These are phyloP conservation scores for Platyscapa corneri DNA, from an alignment of 1,140 invertebrate species.

Conservation along the genomic window DNA sequence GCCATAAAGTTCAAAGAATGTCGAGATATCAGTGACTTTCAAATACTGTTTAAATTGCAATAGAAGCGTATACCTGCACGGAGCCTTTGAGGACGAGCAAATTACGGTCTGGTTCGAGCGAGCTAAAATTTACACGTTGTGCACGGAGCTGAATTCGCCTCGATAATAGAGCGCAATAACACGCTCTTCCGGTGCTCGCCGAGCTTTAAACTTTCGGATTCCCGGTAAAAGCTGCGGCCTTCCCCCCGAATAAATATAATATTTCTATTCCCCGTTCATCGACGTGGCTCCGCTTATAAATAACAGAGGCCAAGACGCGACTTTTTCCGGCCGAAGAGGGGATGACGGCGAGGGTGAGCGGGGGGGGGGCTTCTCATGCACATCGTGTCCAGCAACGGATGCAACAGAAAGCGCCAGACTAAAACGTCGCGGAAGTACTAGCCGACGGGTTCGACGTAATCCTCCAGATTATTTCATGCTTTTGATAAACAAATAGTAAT, in stretches of 20 bases:
- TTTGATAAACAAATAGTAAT: constrained; percentile 13
- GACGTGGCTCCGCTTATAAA: constrained; percentile 21
- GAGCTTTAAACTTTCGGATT: constrained; percentile 21
- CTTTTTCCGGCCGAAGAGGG: too few species aligned
- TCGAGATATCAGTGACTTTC: not conserved
- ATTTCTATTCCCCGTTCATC: constrained; percentile 7
- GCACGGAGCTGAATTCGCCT: not conserved
- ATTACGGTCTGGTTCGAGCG: not conserved
- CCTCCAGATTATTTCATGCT: not conserved
- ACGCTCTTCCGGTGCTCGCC: not conserved
- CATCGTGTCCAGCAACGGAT: constrained; percentile 1
- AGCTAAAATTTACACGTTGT: not conserved
- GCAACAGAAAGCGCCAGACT: constrained; percentile 22
- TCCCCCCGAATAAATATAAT: constrained; percentile 5
- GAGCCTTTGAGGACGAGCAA: not conserved
- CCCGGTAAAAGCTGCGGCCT: not conserved
- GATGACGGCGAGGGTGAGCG: constrained; percentile 44
- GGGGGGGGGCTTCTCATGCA: constrained; percentile 35
- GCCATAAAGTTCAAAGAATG: not conserved
- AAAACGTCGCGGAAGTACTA: constrained; percentile 27
- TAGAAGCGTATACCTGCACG: not conserved
- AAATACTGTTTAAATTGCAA: not conserved
- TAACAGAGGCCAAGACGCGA: not conserved
- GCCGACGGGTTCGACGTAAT: not conserved
- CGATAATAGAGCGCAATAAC: constrained; percentile 7